A percentile compares a stretch with the other conserved stretches of the same genome.
Evolutionary conservation across 37 sponge, comb jelly and placozoan species (phyloP).

Genomic region (Geodia barretti): DNA sequence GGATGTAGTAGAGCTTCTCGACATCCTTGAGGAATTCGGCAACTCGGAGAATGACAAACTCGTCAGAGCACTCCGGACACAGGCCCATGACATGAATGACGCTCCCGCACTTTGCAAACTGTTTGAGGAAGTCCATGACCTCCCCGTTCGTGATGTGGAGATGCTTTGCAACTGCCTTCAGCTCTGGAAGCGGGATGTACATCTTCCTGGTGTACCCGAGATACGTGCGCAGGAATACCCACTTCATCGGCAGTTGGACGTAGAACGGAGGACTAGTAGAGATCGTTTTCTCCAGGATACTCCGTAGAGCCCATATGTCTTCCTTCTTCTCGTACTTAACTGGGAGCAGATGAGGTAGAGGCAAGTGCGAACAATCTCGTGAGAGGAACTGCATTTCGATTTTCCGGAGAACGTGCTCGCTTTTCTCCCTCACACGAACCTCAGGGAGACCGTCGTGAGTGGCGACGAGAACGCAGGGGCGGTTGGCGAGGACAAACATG

Average conservation of each 20-base stretch:
- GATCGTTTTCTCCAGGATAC: background rate
- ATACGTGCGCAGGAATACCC: background rate
- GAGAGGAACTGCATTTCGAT: background rate
- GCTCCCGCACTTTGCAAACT: background rate
- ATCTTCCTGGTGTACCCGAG: background rate
- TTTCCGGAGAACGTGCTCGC: background rate
- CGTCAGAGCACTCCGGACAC: background rate
- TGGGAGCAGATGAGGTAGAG: background rate
- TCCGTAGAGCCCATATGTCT: background rate
- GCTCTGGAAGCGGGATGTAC: background rate
- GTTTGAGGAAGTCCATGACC: background rate
- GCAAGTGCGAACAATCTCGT: background rate
- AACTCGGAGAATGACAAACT: slow-evolving; percentile 6
- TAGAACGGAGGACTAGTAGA: background rate
- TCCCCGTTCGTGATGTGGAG: background rate
- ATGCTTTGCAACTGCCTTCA: background rate
- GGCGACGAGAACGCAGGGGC: background rate
- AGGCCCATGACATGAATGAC: background rate
- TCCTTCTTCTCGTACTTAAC: background rate
- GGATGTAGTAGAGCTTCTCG: slow-evolving; percentile 17
- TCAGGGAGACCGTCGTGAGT: background rate
- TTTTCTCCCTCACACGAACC: background rate
- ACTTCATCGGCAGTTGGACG: background rate
- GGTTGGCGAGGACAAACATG: background rate
- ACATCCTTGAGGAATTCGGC: slow-evolving; percentile 1